A percentile compares a stretch with the other conserved stretches of the same genome.
phyloP scores from a whole-genome alignment of 2,888 invertebrate genomes.

The Bembecia ichneumoniformis region DNA sequence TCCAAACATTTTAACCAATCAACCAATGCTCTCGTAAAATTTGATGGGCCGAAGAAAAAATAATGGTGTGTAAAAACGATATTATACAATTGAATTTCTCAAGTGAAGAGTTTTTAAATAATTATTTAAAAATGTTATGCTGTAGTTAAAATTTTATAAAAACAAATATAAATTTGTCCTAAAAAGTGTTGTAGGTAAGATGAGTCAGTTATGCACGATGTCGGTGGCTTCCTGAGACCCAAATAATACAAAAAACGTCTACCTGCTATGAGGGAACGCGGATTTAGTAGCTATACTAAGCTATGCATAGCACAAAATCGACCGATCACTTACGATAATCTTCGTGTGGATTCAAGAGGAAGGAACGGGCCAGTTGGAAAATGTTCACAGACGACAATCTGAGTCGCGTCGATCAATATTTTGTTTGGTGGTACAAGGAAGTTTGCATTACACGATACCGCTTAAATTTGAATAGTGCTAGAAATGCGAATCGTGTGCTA shows the following conservation, averaged over 20 bases:
- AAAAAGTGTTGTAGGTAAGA: no score
- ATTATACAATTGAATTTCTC: no score
- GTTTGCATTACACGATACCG: slow-evolving; percentile 43
- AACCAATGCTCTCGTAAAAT: no score
- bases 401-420: slow-evolving; percentile 64
- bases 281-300: slow-evolving; percentile 43
- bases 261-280: slow-evolving; percentile 53
- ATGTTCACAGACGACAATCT: slow-evolving; percentile 39
- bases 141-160: no score
- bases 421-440: slow-evolving; percentile 50
- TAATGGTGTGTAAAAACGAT: no score
- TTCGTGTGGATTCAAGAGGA: slow-evolving; percentile 25
- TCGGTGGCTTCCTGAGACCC: slow-evolving; percentile 29
- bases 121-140: no score
- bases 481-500: slow-evolving; percentile 6
- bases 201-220: no score
- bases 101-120: no score
- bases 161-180: no score
- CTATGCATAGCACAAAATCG: slow-evolving; percentile 25
- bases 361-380: slow-evolving; percentile 29
- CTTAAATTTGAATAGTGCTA: slow-evolving; percentile 41
- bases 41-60: no score
- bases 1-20: no score
- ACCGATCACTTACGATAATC: slow-evolving; percentile 53
- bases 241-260: slow-evolving; percentile 59